Percentiles rank a stretch among this genome's conserved stretches.
Conservation (phyloP, 2,888 invertebrate species). For the Macaria liturata region DNA sequence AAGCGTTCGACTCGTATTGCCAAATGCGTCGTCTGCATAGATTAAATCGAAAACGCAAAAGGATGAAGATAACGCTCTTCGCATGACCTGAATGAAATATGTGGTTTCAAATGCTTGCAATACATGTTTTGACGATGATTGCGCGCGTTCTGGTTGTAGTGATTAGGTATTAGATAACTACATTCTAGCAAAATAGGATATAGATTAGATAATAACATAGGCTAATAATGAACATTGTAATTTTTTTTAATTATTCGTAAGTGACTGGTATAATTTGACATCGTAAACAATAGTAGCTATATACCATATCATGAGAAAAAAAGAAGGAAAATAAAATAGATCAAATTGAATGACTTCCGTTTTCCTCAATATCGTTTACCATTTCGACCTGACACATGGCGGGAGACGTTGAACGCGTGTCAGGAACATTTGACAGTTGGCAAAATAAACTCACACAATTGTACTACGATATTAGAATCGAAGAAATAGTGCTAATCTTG, state of each 20-base stretch:
- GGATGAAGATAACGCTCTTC: constrained; percentile 34
- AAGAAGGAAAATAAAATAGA: not conserved
- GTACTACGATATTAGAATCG: constrained; percentile 8
- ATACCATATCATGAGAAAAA: not conserved
- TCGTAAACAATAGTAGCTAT: not conserved
- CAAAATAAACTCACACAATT: constrained; percentile 26
- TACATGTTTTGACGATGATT: constrained; percentile 29
- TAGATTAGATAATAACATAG: no score
- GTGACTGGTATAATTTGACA: no score
- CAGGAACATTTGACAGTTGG: constrained; percentile 21
- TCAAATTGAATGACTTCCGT: constrained; percentile 2
- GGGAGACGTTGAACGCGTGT: constrained; percentile 25
- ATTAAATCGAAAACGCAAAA: constrained; percentile 38
- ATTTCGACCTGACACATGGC: constrained; percentile 22
- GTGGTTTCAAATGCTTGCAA: constrained; percentile 16
- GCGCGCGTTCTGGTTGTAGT: no score
- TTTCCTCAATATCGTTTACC: constrained; percentile 22
- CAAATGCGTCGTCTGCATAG: constrained; percentile 36
- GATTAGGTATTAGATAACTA: no score
- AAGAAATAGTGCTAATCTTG: no score
- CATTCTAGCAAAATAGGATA: no score
- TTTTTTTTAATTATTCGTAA: no score
- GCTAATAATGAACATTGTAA: no score
- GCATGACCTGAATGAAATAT: constrained; percentile 39
- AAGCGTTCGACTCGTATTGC: constrained; percentile 32